Conservation (phyloP, 2,888 invertebrate species). For the Stenodera caucasica region DNA sequence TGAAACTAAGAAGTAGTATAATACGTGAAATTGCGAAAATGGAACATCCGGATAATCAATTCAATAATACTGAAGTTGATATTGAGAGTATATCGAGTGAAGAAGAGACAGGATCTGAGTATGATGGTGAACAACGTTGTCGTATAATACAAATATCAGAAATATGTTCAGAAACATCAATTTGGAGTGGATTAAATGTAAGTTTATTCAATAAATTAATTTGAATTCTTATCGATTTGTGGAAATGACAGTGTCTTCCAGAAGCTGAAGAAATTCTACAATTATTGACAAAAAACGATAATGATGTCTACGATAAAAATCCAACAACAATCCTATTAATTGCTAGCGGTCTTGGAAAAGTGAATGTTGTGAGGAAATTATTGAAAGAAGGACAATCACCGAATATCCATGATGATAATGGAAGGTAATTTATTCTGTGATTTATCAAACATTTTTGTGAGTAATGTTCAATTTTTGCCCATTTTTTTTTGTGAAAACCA, state of each 20-base stretch:
- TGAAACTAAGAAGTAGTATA: background rate
- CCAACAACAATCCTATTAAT: constrained; percentile 62
- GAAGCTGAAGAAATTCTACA: constrained; percentile 55
- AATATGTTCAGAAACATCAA: constrained; percentile 43
- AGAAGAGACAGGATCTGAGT: constrained; percentile 57
- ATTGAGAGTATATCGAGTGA: constrained; percentile 59
- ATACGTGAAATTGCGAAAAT: background rate
- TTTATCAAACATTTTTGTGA: background rate
- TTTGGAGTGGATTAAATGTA: constrained; percentile 49
- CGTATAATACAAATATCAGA: constrained; percentile 44
- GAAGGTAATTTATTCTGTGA: constrained; percentile 59
- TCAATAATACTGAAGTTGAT: constrained; percentile 19
- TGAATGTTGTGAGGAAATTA: constrained; percentile 59
- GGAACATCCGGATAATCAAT: background rate
- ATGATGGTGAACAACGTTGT: constrained; percentile 41
- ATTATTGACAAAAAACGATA: constrained; percentile 55
- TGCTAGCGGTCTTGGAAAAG: constrained; percentile 65
- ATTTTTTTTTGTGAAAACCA: no score
- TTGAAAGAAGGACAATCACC: constrained; percentile 64
- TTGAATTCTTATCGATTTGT: background rate
- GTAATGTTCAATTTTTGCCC: no score
- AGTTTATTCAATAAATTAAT: constrained; percentile 13
- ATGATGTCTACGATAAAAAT: constrained; percentile 55
- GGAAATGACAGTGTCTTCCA: constrained; percentile 51
- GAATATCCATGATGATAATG: constrained; percentile 66